These are phyloP conservation scores for Amblyopsis rosae DNA, from an alignment of 2,113 vertebrate species.

Conservation along the genomic window DNA sequence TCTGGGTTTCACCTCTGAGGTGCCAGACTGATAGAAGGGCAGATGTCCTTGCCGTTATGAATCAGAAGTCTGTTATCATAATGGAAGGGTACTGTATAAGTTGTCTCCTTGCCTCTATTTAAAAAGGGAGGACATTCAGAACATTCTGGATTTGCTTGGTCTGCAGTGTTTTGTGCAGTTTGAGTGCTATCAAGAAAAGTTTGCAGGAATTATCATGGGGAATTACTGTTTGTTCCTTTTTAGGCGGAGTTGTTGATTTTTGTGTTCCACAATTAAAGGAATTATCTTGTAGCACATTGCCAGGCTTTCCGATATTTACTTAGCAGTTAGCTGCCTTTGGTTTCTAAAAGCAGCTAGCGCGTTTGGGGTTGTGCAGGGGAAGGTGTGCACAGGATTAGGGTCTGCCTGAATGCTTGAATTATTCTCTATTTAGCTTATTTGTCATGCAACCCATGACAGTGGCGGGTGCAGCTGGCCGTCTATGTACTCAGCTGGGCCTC, in stretches of 20 bases:
- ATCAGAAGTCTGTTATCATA: slow-evolving; percentile 20
- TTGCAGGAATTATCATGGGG: neutral
- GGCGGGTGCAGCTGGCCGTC: slow-evolving; percentile 53
- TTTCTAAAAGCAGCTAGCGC: slow-evolving; percentile 1
- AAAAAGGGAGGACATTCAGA: slow-evolving; percentile 5
- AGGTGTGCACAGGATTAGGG: slow-evolving; percentile 3
- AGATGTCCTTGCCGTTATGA: slow-evolving; percentile 26
- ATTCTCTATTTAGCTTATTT: slow-evolving; percentile 14
- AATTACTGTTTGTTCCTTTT: neutral
- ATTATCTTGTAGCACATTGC: neutral
- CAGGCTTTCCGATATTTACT: slow-evolving; percentile 10
- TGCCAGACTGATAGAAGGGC: slow-evolving; percentile 25
- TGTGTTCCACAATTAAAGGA: neutral
- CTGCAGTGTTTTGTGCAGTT: neutral
- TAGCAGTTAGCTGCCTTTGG: slow-evolving; percentile 5
- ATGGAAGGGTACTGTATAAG: neutral
- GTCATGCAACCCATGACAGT: slow-evolving; percentile 31
- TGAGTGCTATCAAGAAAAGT: neutral
- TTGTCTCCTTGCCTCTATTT: neutral
- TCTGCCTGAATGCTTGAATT: slow-evolving; percentile 10
- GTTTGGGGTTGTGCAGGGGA: neutral
- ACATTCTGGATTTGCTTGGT: neutral
- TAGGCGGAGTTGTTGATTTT: neutral
- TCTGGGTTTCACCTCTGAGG: slow-evolving; percentile 26
- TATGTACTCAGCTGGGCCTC: neutral